These are phyloP conservation scores for Rhyacophila evoluta DNA, from an alignment of 2,888 invertebrate genomes.

Conservation along the genomic window DNA sequence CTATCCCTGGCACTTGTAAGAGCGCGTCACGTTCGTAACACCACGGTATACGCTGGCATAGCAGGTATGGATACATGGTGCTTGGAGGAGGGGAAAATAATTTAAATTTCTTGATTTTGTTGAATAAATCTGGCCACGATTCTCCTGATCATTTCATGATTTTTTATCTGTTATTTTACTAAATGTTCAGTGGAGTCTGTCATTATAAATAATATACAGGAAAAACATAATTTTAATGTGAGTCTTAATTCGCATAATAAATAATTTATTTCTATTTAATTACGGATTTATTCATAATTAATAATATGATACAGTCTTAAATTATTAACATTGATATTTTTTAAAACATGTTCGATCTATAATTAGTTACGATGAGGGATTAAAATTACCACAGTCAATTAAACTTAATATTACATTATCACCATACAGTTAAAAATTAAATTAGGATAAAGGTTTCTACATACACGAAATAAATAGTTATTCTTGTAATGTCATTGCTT, in stretches of 20 bases:
- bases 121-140: too few relatives aligned
- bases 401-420: slow-evolving; percentile 5
- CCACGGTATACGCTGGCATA: too few relatives aligned
- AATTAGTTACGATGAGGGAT: neutral
- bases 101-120: too few relatives aligned
- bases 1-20: too few relatives aligned
- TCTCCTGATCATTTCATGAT: too few relatives aligned
- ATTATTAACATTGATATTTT: neutral
- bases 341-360: neutral
- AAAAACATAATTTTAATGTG: too few relatives aligned
- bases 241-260: neutral
- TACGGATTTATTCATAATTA: neutral
- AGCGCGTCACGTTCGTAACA: too few relatives aligned
- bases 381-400: slow-evolving; percentile 5
- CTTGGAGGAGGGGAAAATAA: too few relatives aligned
- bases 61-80: too few relatives aligned
- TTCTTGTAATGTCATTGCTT: neutral
- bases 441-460: neutral
- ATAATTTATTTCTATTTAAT: neutral
- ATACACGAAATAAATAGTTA: slow-evolving; percentile 4
- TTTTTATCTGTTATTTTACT: too few relatives aligned
- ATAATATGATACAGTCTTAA: neutral
- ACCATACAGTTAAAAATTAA: neutral
- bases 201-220: too few relatives aligned
- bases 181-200: too few relatives aligned